phyloP scores from a whole-genome alignment of 2,888 invertebrate species.

The Labia minor region DNA sequence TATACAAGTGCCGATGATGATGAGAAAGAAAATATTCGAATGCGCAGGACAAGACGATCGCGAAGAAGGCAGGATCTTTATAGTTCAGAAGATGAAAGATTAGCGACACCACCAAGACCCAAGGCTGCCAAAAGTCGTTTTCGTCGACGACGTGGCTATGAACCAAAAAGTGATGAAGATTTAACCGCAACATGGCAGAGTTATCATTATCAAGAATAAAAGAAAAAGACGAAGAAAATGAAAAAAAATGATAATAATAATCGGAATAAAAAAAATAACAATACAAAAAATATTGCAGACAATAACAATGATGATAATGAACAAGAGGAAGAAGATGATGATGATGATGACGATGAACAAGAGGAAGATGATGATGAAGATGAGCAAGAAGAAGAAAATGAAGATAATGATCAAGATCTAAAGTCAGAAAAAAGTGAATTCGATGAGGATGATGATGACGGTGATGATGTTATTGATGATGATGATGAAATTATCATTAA shows the following conservation, averaged over 20 bases:
- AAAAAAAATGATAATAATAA: slow-evolving; percentile 23
- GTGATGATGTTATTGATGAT: too few species aligned
- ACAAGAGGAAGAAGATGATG: slow-evolving; percentile 30
- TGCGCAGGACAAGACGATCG: slow-evolving; percentile 29
- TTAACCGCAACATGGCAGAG: slow-evolving; percentile 29
- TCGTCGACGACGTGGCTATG: slow-evolving; percentile 25
- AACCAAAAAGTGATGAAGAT: slow-evolving; percentile 29
- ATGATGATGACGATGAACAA: slow-evolving; percentile 16
- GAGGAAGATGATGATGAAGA: slow-evolving; percentile 24
- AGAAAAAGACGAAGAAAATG: too few species aligned
- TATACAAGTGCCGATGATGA: slow-evolving; percentile 23
- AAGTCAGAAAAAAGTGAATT: slow-evolving; percentile 17
- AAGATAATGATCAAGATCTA: too few species aligned
- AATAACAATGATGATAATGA: slow-evolving; percentile 17
- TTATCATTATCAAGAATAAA: slow-evolving; percentile 32
- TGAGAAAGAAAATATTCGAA: slow-evolving; percentile 23
- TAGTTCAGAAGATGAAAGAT: background rate
- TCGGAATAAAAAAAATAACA: slow-evolving; percentile 19
- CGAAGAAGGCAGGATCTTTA: slow-evolving; percentile 28
- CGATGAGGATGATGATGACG: too few species aligned
- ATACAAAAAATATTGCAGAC: slow-evolving; percentile 32
- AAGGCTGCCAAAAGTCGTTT: slow-evolving; percentile 5
- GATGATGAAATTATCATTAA: slow-evolving; percentile 22
- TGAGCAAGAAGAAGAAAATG: slow-evolving; percentile 25
- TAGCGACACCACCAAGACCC: background rate